Evolutionary conservation across 1,140 invertebrate genomes (phyloP).

Genomic region (Drosophila nebulosa): DNA sequence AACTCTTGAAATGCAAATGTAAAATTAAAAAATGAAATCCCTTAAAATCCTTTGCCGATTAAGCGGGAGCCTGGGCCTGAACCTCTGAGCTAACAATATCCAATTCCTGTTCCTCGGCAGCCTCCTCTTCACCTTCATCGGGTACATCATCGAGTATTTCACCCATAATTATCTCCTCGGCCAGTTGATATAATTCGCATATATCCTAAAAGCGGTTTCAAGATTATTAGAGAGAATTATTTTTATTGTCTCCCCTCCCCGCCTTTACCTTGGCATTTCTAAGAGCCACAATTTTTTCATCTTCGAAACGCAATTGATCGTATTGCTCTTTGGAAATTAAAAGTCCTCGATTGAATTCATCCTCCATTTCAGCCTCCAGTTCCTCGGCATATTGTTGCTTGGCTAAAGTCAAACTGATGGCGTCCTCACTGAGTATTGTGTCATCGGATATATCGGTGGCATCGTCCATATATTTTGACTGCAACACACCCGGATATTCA

Average conservation of each 20-base stretch:
- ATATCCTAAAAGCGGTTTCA: constrained; percentile 44
- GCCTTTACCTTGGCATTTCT: constrained; percentile 63
- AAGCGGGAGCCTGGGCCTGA: constrained; percentile 3
- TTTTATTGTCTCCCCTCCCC: background rate
- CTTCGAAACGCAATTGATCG: constrained; percentile 71
- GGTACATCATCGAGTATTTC: constrained; percentile 45
- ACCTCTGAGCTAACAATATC: constrained; percentile 6
- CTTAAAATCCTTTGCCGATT: background rate
- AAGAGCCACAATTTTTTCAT: constrained; percentile 66
- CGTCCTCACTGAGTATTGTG: constrained; percentile 48
- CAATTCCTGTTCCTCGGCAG: constrained; percentile 19
- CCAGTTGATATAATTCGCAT: constrained; percentile 69
- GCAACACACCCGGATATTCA: constrained; percentile 37
- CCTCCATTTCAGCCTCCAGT: constrained; percentile 69
- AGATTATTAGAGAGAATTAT: too few species aligned
- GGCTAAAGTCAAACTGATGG: constrained; percentile 58
- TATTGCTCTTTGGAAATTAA: constrained; percentile 73
- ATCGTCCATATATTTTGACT: constrained; percentile 55
- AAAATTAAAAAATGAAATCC: background rate
- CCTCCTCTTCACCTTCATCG: constrained; percentile 38
- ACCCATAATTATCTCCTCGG: constrained; percentile 75
- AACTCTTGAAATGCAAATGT: background rate
- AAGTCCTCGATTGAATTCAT: constrained; percentile 65
- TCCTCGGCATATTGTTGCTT: constrained; percentile 66
- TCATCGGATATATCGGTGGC: constrained; percentile 62